Evolutionary conservation across 2,113 vertebrate genomes (phyloP), one percentile per base, ranked within the genome.

Genomic region (Paradoxurus hermaphroditus): DNA sequence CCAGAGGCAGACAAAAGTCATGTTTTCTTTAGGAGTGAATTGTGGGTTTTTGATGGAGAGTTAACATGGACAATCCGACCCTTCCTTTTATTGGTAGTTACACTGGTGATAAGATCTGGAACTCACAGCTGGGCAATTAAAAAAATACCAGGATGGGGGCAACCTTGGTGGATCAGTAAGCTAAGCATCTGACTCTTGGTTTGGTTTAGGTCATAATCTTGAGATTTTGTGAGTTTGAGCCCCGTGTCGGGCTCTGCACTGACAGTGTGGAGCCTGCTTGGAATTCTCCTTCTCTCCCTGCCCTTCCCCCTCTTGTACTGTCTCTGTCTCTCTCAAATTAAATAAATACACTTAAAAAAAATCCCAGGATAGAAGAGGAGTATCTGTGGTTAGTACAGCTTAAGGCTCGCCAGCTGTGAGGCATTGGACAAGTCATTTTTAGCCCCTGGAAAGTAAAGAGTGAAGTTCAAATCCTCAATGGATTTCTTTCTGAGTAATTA

Each of bases 171-270:
- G 56, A 19, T 59, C 19, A 59, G 56, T 23, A 19, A 59, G 56
- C 23, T 59, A 59, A 59, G 8, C 21, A 23, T 59, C 56, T 23
- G 56, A 59, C 56, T 59, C 56, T 59, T 59, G 56, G 56, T 9
- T 59, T 59, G 56, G 56, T 59, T 59, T 7, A 59, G 56, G 56
- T 59, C 21, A 59, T 59, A 21, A 59, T 23, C 56, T 59, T 7
- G 56, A 1, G 7, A 18, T 59, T 25, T 23, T 0, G 1, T 59
- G 56, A 21, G 1, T 25, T 59, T 8, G 21, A 59, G 56, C 21
- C 56, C 56, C 56, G 23, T 0, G 2, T 59, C 21, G 3, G 56
- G 21, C 56, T 59, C 56, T 59, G 56, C 21, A 59, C 56, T 59
- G 56, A 59, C 56, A 59, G 56, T 59, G 56, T 8, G 56, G 56